Base-by-base conservation (phyloP, 2,888 invertebrate genomes). In the Scaptomyza flava region DNA sequence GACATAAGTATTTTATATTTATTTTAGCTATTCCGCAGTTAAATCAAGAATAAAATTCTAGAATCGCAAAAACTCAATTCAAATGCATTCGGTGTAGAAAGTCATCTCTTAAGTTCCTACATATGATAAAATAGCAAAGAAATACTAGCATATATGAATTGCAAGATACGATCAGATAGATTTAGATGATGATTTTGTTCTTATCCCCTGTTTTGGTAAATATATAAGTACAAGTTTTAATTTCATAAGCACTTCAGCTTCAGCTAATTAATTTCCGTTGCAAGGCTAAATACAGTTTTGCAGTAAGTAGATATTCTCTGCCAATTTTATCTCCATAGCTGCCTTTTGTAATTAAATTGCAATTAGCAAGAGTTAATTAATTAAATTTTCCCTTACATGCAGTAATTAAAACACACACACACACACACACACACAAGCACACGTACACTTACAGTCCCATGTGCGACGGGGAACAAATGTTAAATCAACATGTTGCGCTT, bases 291-390 rank as follows among this genome's bases (percentile, higher is more conserved):
- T 14, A 42, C 14, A 20, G 12, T 45, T 27, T 23, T n/a, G 30
- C 31, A 27, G 30, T n/a, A 6, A 4, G 42, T 12, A 33, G 30
- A 54, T 67, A 27, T 58, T 31, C 14, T 17, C 11, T 2, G 36
- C 14, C 9, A 33, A 52, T 70, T 64, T n/a, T 17, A 48, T 47
- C 38, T 42, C 17, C 34, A 30, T n/a, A 17, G 23, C 48, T 46
- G 66, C 41, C 48, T 53, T 68, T 50, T 68, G 77, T 81, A 84
- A 84, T 81, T 69, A 85, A 81, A 77, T 62, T 72, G 70, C 77
- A 82, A 85, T 81, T 85, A 81, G 74, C 87, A 68, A 50, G 46
- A 81, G 73, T 79, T 87, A 87, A 81, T 84, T 84, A 81, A 81
- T 81, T 77, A 68, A 76, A 81, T 76, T 84, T 78, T 71, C 58